Conservation (phyloP, 2,797 vertebrate genomes). For the Lithobates sylvaticus region DNA sequence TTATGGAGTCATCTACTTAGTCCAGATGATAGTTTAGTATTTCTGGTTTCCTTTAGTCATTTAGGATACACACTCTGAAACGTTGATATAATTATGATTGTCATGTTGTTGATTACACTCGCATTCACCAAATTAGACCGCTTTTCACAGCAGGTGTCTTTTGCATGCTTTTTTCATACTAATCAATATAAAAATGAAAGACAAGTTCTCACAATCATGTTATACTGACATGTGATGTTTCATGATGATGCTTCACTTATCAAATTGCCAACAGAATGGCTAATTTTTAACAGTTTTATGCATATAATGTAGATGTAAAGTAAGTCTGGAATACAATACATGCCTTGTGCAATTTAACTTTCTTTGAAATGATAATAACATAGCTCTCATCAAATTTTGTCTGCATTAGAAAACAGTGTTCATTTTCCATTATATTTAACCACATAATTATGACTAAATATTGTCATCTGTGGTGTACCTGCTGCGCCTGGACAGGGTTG, state of each 20-base stretch:
- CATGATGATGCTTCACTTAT: neutral
- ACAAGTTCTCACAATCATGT: neutral
- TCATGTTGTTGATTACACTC: constrained; percentile 1
- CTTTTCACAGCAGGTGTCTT: neutral
- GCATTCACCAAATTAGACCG: neutral
- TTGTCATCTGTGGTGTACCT: too few relatives aligned
- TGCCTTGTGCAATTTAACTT: neutral
- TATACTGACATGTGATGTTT: neutral
- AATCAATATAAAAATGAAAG: constrained; percentile 18
- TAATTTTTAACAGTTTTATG: neutral
- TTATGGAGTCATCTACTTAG: too few relatives aligned
- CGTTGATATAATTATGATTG: neutral
- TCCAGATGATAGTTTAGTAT: neutral
- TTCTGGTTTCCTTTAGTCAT: neutral
- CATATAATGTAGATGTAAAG: neutral
- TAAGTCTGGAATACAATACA: neutral
- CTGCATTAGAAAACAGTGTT: neutral
- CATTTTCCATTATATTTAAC: neutral
- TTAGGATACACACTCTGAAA: neutral
- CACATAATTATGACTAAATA: too few relatives aligned
- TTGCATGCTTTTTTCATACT: neutral
- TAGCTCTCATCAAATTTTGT: neutral
- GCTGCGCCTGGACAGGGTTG: too few relatives aligned
- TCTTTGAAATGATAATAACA: neutral
- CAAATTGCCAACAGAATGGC: neutral